A percentile compares a stretch with the other conserved stretches of the same genome.
Conservation (phyloP, 1,140 invertebrate genomes). For the Homarus americanus region DNA sequence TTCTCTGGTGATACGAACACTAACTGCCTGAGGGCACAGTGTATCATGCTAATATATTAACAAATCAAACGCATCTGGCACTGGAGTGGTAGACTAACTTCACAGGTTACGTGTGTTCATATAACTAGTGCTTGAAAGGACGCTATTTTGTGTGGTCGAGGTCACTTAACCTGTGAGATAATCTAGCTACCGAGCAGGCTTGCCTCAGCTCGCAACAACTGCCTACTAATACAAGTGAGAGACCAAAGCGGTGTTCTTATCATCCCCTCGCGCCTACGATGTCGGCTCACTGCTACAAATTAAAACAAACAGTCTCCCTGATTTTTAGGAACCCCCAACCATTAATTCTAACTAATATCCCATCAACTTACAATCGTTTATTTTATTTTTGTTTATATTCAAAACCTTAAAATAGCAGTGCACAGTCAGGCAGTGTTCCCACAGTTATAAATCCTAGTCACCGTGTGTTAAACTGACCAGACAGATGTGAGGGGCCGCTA, state of each 20-base stretch:
- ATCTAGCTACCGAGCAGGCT: not conserved
- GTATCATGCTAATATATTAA: slow-evolving; percentile 59
- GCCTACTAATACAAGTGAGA: slow-evolving; percentile 39
- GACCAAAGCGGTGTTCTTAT: slow-evolving; percentile 42
- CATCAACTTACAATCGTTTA: no score
- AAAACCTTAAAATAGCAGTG: not conserved
- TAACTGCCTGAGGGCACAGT: slow-evolving; percentile 7
- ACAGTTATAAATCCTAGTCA: slow-evolving; percentile 40
- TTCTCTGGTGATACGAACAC: not conserved
- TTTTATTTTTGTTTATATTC: no score
- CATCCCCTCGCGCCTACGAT: slow-evolving; percentile 29
- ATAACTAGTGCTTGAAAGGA: slow-evolving; percentile 34
- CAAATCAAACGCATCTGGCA: slow-evolving; percentile 50
- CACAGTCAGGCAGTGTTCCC: not conserved
- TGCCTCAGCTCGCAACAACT: slow-evolving; percentile 25
- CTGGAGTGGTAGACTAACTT: slow-evolving; percentile 41
- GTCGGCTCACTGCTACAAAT: not conserved
- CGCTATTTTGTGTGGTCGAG: not conserved
- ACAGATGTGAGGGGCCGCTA: slow-evolving; percentile 26
- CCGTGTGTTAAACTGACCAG: slow-evolving; percentile 7
- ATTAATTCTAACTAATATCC: no score
- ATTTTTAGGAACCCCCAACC: no score
- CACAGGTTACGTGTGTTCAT: slow-evolving; percentile 32
- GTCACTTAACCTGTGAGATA: not conserved
- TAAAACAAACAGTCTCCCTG: not conserved